phyloP scores from a whole-genome alignment of 1,140 invertebrate genomes.

The Trichonephila clavata region DNA sequence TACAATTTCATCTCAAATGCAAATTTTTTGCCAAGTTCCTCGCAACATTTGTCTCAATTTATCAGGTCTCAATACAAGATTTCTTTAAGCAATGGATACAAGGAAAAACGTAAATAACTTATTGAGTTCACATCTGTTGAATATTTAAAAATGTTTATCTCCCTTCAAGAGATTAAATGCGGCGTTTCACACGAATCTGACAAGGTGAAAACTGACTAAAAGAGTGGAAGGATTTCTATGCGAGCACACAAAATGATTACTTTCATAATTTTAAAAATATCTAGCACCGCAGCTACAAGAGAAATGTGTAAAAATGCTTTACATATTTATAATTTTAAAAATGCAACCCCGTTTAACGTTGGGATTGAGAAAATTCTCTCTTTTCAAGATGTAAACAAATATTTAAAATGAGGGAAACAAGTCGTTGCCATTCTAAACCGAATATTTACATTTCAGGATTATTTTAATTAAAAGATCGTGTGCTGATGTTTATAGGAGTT shows the following conservation, averaged over 20 bases:
- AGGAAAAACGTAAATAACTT: conserved; percentile 39
- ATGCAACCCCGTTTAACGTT: neutral
- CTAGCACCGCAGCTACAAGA: neutral
- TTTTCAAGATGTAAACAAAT: neutral
- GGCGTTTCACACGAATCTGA: neutral
- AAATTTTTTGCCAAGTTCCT: neutral
- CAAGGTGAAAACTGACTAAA: neutral
- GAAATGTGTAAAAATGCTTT: neutral
- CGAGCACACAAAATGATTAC: neutral
- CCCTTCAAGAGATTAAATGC: neutral
- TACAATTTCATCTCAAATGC: neutral
- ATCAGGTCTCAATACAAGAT: neutral
- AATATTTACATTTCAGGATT: neutral
- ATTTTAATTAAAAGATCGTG: neutral
- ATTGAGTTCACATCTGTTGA: neutral
- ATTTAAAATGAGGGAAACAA: neutral
- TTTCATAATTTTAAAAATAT: neutral
- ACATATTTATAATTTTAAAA: neutral
- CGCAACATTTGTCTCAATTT: conserved; percentile 37
- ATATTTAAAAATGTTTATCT: conserved; percentile 36
- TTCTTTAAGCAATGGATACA: neutral
- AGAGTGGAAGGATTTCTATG: neutral
- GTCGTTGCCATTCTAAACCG: neutral
- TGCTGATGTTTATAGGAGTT: neutral
- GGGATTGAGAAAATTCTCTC: neutral